Percentiles rank a stretch among this genome's conserved stretches.
These are phyloP conservation scores for Urocynchramus pylzowi DNA, from an alignment of 2,113 vertebrate genomes.

Conservation along the genomic window DNA sequence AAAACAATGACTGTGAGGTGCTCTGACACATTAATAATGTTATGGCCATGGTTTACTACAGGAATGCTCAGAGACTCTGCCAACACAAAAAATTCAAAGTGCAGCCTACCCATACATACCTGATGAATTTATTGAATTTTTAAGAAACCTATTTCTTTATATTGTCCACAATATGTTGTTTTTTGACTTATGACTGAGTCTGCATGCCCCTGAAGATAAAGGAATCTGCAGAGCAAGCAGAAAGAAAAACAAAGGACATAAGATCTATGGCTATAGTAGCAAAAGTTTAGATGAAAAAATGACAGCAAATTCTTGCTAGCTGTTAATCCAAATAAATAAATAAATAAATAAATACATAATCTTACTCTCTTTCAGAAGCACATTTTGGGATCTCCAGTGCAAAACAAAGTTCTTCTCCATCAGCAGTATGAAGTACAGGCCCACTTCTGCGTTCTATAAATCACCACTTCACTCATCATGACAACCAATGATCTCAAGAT, in stretches of 20 bases:
- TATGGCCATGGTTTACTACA: not conserved
- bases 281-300: not conserved
- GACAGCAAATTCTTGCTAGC: not conserved
- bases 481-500: not conserved
- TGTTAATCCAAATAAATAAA: not conserved
- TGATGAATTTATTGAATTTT: not conserved
- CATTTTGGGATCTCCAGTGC: not conserved
- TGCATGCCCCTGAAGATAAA: not conserved
- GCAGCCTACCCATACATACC: accelerated
- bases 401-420: not conserved
- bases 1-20: not conserved
- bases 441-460: not conserved
- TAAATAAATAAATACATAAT: not conserved
- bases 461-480: not conserved
- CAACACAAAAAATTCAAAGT: not conserved
- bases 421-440: accelerated
- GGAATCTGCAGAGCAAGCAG: not conserved
- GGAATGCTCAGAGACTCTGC: not conserved
- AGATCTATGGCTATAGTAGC: not conserved
- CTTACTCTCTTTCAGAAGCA: not conserved
- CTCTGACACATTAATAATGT: not conserved
- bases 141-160: not conserved
- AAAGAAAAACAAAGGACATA: not conserved
- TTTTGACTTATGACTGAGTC: not conserved
- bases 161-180: not conserved